Evolutionary conservation across 2,888 invertebrate species (phyloP).

Genomic region (Trissonchulus latispiculum): DNA sequence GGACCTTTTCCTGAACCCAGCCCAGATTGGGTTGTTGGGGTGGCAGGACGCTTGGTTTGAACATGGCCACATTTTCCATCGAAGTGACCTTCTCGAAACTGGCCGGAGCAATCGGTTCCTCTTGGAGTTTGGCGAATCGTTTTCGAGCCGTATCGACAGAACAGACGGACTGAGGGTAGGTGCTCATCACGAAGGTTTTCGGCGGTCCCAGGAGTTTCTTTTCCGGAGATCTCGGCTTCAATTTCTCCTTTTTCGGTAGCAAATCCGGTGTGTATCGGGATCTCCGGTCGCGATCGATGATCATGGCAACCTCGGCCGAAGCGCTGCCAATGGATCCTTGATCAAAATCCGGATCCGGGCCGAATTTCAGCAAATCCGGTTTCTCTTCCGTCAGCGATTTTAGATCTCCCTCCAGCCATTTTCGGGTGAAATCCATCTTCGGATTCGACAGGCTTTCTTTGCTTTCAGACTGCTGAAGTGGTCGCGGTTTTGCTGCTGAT

Average conservation of each 20-base stretch:
- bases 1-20: not conserved
- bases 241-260: constrained; percentile 4
- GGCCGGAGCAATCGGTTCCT: not conserved
- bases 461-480: not conserved
- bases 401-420: constrained; percentile 21
- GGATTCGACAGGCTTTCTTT: too few species aligned
- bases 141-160: not conserved
- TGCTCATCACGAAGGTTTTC: not conserved
- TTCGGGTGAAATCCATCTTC: constrained; percentile 17
- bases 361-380: constrained; percentile 14
- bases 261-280: not conserved
- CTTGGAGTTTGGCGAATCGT: not conserved
- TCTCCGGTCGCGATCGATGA: constrained; percentile 5
- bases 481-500: too few species aligned
- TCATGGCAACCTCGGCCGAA: constrained; percentile 22
- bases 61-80: not conserved
- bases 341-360: constrained; percentile 14
- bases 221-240: not conserved
- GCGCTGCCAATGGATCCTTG: constrained; percentile 21
- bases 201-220: not conserved
- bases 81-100: not conserved
- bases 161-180: not conserved
- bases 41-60: not conserved
- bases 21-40: not conserved
- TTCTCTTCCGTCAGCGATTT: constrained; percentile 8